These are phyloP conservation scores for Eulemur albifrons DNA, from an alignment of 2,797 vertebrate species.

Conservation along the genomic window DNA sequence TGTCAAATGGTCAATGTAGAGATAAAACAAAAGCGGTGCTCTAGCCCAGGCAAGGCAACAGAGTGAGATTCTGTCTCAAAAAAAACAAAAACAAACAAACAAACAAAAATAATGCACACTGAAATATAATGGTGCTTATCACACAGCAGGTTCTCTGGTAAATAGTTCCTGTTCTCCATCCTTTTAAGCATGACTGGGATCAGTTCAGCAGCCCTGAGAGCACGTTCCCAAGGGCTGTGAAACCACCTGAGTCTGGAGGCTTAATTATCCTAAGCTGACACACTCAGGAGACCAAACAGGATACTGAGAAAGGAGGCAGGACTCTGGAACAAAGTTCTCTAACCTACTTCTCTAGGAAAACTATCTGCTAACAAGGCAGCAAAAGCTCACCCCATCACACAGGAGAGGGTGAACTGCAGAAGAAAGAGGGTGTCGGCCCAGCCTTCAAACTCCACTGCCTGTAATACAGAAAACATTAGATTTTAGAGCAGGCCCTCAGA, in stretches of 20 bases:
- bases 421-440: constrained; percentile 92
- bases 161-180: not conserved
- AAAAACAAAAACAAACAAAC: not conserved
- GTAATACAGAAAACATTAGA: constrained; percentile 41
- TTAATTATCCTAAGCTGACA: not conserved
- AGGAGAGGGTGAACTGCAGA: constrained; percentile 93
- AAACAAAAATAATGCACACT: not conserved
- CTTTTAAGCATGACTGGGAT: not conserved
- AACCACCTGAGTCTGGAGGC: not conserved
- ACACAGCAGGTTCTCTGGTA: not conserved
- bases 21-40: not conserved
- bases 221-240: not conserved
- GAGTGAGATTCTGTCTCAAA: too few relatives aligned
- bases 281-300: not conserved
- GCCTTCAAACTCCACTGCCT: constrained; percentile 91
- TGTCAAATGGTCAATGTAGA: not conserved
- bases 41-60: too few relatives aligned
- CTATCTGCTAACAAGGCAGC: not conserved
- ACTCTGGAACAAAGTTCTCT: not conserved
- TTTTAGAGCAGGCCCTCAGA: not conserved
- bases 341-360: not conserved
- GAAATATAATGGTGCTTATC: not conserved
- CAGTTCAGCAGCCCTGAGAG: not conserved
- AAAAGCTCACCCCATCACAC: constrained; percentile 94
- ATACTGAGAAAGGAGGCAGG: not conserved